Base-by-base conservation (phyloP, 2,113 vertebrate species). In the Psilopogon haemacephalus region DNA sequence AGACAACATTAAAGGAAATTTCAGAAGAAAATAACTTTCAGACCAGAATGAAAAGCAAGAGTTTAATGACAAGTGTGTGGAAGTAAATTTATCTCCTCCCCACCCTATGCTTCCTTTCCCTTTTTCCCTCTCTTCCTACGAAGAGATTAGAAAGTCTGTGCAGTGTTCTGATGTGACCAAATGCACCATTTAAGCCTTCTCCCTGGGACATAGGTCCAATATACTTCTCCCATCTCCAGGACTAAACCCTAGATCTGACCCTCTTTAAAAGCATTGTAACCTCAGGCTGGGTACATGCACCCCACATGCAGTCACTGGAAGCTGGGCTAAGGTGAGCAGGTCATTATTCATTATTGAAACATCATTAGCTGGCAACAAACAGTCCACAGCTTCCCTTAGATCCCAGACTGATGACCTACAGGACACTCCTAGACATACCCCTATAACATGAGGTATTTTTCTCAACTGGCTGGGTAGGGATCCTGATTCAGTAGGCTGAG, bases 401-500 rank as follows among this genome's bases (percentile, higher is more conserved):
- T 65, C 11, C 32, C 37, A 30, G 21, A 37, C 16, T 30, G 28
- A 23, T 58, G 44, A 50, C 11, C 28, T 56, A 6, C 6, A 44
- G 26, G 17, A 15, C 14, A 17, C 18, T 68, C 19, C 17, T 24
- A 7, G 12, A 7, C 6, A 14, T 21, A 9, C 12, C 59, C 3
- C 8, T 17, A 11, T 27, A 60, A 52, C 3, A 0, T 35, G 9
- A 14, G 2, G 1, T 42, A 2, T 32, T n/a, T 50, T 67, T 74
- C 28, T 71, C 56, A 8, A 8, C 12, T 64, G 56, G 12, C 5
- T 27, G 21, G 13, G 18, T 24, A 5, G 8, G 28, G 4, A 54
- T 38, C 35, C 7, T 78, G 30, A 38, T 9, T 54, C 30, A 20
- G 8, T 38, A 27, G 20, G n/a, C 8, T 72, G 32, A 55, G 69